Percentiles rank a stretch among this genome's conserved stretches.
Conservation (phyloP, 2,113 vertebrate species). For the Melanotaenia duboulayi region DNA sequence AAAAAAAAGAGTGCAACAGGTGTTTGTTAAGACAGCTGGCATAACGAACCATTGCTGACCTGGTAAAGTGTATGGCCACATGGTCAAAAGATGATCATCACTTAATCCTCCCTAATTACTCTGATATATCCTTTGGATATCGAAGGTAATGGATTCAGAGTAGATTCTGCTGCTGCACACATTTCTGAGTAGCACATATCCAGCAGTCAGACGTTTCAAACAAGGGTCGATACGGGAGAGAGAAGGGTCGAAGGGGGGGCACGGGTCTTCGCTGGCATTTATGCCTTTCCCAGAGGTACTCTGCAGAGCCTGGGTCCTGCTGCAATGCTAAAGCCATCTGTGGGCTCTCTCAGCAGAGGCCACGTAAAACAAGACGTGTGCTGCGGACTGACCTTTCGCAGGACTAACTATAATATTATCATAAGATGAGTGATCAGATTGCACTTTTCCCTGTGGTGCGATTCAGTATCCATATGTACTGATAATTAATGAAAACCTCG, state of each 20-base stretch:
- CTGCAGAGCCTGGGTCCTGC: conserved; percentile 62
- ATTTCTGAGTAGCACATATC: conserved; percentile 64
- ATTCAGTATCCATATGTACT: conserved; percentile 61
- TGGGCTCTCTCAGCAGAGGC: conserved; percentile 67
- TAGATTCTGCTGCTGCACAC: conserved; percentile 70
- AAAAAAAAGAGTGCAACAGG: conserved; percentile 44
- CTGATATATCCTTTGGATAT: conserved; percentile 69
- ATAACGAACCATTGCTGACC: conserved; percentile 84
- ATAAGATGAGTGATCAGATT: conserved; percentile 75
- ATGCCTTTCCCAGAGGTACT: conserved; percentile 61
- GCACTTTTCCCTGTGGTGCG: conserved; percentile 58
- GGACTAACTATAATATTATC: conserved; percentile 84
- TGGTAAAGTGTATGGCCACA: conserved; percentile 82
- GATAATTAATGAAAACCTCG: conserved; percentile 40
- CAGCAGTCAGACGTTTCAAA: conserved; percentile 64
- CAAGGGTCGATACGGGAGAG: conserved; percentile 37
- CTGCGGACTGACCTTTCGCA: conserved; percentile 82
- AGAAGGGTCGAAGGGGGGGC: conserved; percentile 24
- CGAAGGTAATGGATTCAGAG: conserved; percentile 58
- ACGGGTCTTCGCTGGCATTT: conserved; percentile 38
- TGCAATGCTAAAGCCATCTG: conserved; percentile 75
- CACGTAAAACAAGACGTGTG: conserved; percentile 75
- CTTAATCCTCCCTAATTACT: conserved; percentile 81
- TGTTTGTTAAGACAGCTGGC: conserved; percentile 82
- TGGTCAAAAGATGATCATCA: conserved; percentile 83